Evolutionary conservation across 1,140 invertebrate genomes (phyloP), one percentile per base, ranked within the genome.

Genomic region (Campoletis sonorensis): DNA sequence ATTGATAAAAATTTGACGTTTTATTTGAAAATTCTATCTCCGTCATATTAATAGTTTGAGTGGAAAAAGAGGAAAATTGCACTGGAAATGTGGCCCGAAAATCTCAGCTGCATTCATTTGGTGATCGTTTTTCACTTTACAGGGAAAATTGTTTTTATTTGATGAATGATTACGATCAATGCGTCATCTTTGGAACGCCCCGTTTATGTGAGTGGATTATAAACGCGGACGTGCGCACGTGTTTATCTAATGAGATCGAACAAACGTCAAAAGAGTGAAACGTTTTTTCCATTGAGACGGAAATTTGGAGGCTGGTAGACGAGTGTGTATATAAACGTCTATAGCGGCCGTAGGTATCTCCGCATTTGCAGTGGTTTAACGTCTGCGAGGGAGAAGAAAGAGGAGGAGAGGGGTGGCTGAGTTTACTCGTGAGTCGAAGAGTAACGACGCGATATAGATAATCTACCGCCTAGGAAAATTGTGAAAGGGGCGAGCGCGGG

Each of bases 271-370:
- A n/a, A 64, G 23, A n/a, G 30, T 4, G 30, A 27, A 26, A 23
- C 85, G 72, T 81, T 85, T 58, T 37, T 77, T 27, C 27, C 81
- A 64, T 79, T 79, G 70, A 51, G 83, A 33, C 85, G 85, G 83
- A 87, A 87, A 87, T 87, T 86, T 85, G 83, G 72, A 84, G 79
- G 83, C 80, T 82, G 54, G 75, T 77, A 33, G 37, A 77, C 30
- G 11, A 45, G 40, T 45, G 40, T 45, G 37, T 7, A 7, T 33
- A 45, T 45, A 45, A 45, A 45, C 40, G 11, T 21, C 1, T 58
- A 58, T 58, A 58, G 27, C 37, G 64, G 18, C 21, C 61, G 70
- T 21, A 78, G 58, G 27, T 82, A 82, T 67, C 77, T 73, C 37
- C 73, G 45, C 68, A 67, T 70, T 73, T 75, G 81, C 58, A 82